These are phyloP conservation scores for Sitobion miscanthi DNA, from an alignment of 1,140 invertebrate species.

Conservation along the genomic window DNA sequence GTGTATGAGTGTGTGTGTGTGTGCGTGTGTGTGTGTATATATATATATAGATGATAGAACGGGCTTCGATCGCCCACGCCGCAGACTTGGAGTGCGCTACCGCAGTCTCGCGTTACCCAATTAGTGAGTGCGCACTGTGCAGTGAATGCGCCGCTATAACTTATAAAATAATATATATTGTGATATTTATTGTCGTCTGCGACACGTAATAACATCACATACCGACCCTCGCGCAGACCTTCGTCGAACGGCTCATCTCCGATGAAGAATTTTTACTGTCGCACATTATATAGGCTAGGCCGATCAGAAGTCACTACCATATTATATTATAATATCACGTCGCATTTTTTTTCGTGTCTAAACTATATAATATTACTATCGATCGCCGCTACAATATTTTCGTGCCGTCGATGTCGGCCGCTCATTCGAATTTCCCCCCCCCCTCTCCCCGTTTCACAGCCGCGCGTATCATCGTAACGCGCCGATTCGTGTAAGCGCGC, in stretches of 20 bases:
- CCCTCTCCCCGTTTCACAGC: neutral
- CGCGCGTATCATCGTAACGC: too few relatives aligned
- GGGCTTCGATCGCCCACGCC: neutral
- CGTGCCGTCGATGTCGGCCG: too few relatives aligned
- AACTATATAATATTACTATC: too few relatives aligned
- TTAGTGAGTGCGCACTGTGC: neutral
- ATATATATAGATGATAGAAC: neutral
- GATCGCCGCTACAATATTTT: too few relatives aligned
- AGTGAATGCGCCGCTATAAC: neutral
- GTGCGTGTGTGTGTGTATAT: neutral
- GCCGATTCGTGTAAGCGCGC: neutral
- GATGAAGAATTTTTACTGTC: neutral
- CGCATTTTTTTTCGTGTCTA: too few relatives aligned
- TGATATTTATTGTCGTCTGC: neutral
- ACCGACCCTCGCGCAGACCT: neutral
- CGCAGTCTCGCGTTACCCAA: neutral
- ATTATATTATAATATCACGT: too few relatives aligned
- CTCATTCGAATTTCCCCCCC: neutral
- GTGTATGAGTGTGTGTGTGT: too few relatives aligned
- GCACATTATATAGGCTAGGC: too few relatives aligned
- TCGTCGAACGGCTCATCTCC: neutral
- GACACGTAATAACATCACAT: neutral
- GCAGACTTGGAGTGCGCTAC: neutral
- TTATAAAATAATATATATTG: neutral
- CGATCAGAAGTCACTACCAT: neutral